Percentiles rank a stretch among this genome's conserved stretches.
phyloP scores from a whole-genome alignment of 2,797 vertebrate species.

The Diplodus sargus region DNA sequence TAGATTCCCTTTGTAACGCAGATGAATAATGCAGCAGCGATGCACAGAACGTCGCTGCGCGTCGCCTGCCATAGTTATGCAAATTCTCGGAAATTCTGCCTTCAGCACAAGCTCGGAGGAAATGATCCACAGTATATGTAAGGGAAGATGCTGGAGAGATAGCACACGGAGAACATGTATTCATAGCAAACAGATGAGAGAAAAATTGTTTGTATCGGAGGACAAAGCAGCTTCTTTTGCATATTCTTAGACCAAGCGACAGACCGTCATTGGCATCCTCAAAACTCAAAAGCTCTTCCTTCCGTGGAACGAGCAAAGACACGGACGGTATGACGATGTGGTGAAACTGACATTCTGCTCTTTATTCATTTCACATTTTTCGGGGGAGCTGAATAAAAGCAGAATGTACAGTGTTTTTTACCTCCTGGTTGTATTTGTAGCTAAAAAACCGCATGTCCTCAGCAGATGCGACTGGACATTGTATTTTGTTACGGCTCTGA shows the following conservation, averaged over 20 bases:
- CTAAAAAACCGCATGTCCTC: not conserved
- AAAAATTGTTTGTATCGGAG: constrained; percentile 8
- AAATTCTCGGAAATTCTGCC: constrained; percentile 53
- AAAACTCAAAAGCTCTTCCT: constrained; percentile 6
- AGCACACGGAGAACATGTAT: constrained; percentile 26
- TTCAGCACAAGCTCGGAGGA: constrained; percentile 46
- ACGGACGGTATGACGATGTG: constrained; percentile 21
- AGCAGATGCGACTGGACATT: constrained; percentile 11
- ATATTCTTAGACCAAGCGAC: not conserved
- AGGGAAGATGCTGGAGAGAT: constrained; percentile 26
- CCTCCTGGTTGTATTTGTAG: not conserved
- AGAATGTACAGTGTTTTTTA: constrained; percentile 10
- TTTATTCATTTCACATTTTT: constrained; percentile 20
- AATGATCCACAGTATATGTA: constrained; percentile 38
- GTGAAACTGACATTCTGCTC: constrained; percentile 17
- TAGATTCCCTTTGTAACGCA: constrained; percentile 44
- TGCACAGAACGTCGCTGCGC: constrained; percentile 15
- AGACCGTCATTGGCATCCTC: constrained; percentile 17
- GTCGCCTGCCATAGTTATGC: constrained; percentile 46
- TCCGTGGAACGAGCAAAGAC: not conserved
- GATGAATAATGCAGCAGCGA: constrained; percentile 58
- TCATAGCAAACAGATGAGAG: constrained; percentile 24
- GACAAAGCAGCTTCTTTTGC: constrained; percentile 1
- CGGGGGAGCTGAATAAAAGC: constrained; percentile 8
- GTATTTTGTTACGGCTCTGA: constrained; percentile 14